Evolutionary conservation across 2,888 invertebrate genomes (phyloP).

Genomic region (Oscheius sp.): DNA sequence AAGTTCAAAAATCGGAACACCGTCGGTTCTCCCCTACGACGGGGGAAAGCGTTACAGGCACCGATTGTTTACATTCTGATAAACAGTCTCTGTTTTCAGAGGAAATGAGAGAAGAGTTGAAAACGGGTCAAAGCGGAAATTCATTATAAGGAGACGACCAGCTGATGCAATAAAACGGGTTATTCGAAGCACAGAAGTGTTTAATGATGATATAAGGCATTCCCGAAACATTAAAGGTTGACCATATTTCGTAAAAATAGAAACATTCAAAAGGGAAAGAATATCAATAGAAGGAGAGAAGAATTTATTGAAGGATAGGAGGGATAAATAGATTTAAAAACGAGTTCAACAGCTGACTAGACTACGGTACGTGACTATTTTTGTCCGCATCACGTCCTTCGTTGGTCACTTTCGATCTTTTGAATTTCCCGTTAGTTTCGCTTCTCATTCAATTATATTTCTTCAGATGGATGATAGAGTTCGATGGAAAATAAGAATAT

Average conservation of each 20-base stretch:
- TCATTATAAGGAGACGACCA: neutral
- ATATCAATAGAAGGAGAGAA: neutral
- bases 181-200: neutral
- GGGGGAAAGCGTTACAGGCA: neutral
- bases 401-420: neutral
- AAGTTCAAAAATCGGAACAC: no score
- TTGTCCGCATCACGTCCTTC: neutral
- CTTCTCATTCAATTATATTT: neutral
- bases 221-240: neutral
- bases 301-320: neutral
- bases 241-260: neutral
- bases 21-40: no score
- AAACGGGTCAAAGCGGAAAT: neutral
- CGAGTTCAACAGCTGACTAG: conserved; percentile 12
- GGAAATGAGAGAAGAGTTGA: neutral
- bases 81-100: neutral
- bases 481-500: conserved; percentile 4
- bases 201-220: conserved; percentile 2
- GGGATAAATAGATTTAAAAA: no score
- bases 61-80: conserved; percentile 14
- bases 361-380: neutral
- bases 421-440: neutral
- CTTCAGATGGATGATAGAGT: conserved; percentile 11
- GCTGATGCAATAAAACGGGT: conserved; percentile 29
- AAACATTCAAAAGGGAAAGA: neutral